Percentiles rank a stretch among this genome's conserved stretches.
Conservation (phyloP, 1,140 invertebrate genomes). For the Drosophila pachea region DNA sequence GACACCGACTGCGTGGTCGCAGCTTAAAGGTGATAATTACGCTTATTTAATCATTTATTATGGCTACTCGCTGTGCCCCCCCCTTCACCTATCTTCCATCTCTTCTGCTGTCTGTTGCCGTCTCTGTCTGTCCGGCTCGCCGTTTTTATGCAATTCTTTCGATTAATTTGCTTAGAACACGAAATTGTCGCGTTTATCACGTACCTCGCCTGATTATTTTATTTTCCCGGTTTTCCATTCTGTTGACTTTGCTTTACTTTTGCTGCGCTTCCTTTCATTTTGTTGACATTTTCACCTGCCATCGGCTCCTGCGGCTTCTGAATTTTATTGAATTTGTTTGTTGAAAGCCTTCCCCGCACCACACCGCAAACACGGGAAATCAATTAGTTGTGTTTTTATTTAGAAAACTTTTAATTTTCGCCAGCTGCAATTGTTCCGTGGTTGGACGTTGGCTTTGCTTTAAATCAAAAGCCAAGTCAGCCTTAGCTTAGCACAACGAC, state of each 20-base stretch:
- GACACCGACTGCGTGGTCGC: slow-evolving; percentile 2
- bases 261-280: slow-evolving; percentile 13
- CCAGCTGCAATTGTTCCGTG: too few species aligned
- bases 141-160: slow-evolving; percentile 43
- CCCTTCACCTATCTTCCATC: not conserved
- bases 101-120: not conserved
- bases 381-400: slow-evolving; percentile 61
- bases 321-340: slow-evolving; percentile 6
- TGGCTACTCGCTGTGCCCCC: slow-evolving; percentile 50
- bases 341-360: not conserved
- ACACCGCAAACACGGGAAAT: slow-evolving; percentile 42
- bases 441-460: too few species aligned
- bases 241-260: slow-evolving; percentile 26
- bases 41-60: slow-evolving; percentile 76
- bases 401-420: slow-evolving; percentile 20
- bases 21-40: slow-evolving; percentile 73
- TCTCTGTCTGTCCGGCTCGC: slow-evolving; percentile 1
- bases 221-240: slow-evolving; percentile 35
- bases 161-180: slow-evolving; percentile 69
- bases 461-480: too few species aligned
- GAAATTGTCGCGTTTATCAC: slow-evolving; percentile 73
- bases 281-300: slow-evolving; percentile 34
- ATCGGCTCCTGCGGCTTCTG: slow-evolving; percentile 20
- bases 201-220: slow-evolving; percentile 34
- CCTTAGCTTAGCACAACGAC: too few species aligned